Base-by-base conservation (phyloP, 2,797 vertebrate genomes). In the Parauchenoglanis punctatus region DNA sequence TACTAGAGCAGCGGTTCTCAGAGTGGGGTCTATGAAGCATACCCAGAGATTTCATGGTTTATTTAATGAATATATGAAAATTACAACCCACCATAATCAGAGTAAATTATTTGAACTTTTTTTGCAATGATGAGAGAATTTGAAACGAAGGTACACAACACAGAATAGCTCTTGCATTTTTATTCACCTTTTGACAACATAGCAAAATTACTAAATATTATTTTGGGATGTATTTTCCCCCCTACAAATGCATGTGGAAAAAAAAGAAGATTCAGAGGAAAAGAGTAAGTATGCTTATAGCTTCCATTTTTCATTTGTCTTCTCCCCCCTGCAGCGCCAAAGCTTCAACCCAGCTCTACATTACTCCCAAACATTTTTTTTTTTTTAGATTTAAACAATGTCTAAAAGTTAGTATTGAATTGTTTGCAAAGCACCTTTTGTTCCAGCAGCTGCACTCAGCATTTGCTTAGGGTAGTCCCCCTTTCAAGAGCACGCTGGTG, bases 321-420 rank as follows among this genome's bases (percentile, higher is more conserved):
- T 78, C 49, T 56, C 23, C 56, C 54, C 31, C 18, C 54, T 80
- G 31, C 76, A 80, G 78, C 20, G 56, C 17, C 54, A 40, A 58
- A 23, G 54, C 54, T 80, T 25, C 46, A 78, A 8, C 49, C 44
- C 76, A 20, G 17, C 28, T 58, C 52, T 58, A 56, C 49, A 76
- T 59, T 59, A 7, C 77, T 80, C 20, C 56, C 35, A 15, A 81
- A 59, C 31, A 31, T 54, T 7, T 4, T 15, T n/a, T n/a, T 8
- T 52, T 52, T 31, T n/a, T 0, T 3, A 20, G n/a, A 25, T 80
- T 59, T 59, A 52, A 35, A 72, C 77, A 46, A 44, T 35, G 31
- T 25, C 20, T 80, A 81, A 81, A 81, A 63, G 58, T 81, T 61
- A 46, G 35, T 81, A 44, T 81, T 3, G 20, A 81, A 81, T 81